Percentiles rank a stretch among this genome's conserved stretches.
Evolutionary conservation across 1,140 invertebrate species (phyloP).

Genomic region (Tetramorium simillimum): DNA sequence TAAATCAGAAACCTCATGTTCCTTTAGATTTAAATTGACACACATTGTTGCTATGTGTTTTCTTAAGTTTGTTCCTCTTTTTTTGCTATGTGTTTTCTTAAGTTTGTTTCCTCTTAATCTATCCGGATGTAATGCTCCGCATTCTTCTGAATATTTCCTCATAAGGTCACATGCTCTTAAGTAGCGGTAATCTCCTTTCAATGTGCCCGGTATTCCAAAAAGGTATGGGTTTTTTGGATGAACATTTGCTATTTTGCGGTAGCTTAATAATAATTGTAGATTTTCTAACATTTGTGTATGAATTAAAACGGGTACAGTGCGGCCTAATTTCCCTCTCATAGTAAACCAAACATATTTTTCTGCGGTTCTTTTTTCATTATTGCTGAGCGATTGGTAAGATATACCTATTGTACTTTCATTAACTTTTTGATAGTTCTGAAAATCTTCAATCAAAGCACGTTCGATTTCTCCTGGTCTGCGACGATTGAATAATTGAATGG

Average conservation of each 20-base stretch:
- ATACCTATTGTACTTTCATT: constrained; percentile 6
- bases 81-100: constrained; percentile 16
- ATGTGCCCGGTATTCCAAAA: background rate
- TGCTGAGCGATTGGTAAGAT: background rate
- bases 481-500: background rate
- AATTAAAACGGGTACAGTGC: constrained; percentile 10
- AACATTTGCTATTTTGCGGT: background rate
- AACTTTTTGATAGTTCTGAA: background rate
- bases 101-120: constrained; percentile 12
- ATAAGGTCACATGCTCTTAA: constrained; percentile 8
- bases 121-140: background rate
- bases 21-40: background rate
- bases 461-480: constrained; percentile 15
- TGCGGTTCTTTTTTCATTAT: background rate
- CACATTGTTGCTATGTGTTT: constrained; percentile 10
- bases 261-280: background rate
- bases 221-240: background rate
- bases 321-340: constrained; percentile 5
- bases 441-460: constrained; percentile 20
- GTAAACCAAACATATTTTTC: background rate
- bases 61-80: constrained; percentile 17
- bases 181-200: constrained; percentile 9
- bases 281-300: background rate
- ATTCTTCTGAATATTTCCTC: constrained; percentile 3
- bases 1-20: background rate